Conservation (phyloP, 2,888 invertebrate species). For the Ethmia dodecea region DNA sequence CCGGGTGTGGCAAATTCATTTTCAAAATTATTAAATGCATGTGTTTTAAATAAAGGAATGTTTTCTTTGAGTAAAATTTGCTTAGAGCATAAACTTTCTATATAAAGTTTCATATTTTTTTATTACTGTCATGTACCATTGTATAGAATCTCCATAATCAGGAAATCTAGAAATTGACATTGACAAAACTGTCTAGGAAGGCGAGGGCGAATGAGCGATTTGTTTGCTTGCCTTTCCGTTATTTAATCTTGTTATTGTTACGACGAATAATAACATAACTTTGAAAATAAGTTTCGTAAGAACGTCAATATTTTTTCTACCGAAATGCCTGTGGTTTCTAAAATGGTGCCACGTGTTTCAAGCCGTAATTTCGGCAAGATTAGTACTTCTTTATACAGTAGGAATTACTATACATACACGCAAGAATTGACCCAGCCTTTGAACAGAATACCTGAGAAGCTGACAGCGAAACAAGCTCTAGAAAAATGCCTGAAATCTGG, state of each 20-base stretch:
- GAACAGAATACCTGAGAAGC: slow-evolving; percentile 83
- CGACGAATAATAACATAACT: not conserved
- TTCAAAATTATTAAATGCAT: too few relatives aligned
- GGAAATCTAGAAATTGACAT: not conserved
- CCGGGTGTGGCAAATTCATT: too few relatives aligned
- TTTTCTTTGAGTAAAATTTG: too few relatives aligned
- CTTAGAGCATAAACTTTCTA: too few relatives aligned
- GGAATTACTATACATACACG: slow-evolving; percentile 80
- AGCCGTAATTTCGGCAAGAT: slow-evolving; percentile 49
- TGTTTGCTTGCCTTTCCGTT: not conserved
- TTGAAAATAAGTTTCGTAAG: not conserved
- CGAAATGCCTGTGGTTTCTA: slow-evolving; percentile 57
- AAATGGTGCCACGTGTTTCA: slow-evolving; percentile 51
- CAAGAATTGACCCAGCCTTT: slow-evolving; percentile 89
- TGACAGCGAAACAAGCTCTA: slow-evolving; percentile 87
- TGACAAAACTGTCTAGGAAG: not conserved
- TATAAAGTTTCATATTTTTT: too few relatives aligned
- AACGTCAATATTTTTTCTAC: not conserved
- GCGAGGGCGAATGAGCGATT: not conserved
- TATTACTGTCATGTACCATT: too few relatives aligned
- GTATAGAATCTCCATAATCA: too few relatives aligned
- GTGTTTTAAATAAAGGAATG: too few relatives aligned
- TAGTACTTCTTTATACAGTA: slow-evolving; percentile 42
- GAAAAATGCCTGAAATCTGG: slow-evolving; percentile 87
- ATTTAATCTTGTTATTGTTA: not conserved